Conservation (phyloP, 2,113 vertebrate genomes). For the Phaethornis superciliosus region DNA sequence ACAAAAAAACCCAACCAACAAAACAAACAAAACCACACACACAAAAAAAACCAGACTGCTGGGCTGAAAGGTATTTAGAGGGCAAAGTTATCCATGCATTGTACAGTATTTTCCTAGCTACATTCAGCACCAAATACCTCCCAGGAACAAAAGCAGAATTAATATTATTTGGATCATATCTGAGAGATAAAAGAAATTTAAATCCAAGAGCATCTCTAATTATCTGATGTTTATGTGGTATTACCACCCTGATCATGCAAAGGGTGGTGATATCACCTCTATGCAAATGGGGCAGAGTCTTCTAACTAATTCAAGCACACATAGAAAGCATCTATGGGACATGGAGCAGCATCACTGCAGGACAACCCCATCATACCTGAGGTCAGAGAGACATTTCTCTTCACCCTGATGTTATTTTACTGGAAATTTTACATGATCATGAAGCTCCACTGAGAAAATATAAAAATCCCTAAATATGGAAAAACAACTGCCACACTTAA, state of each 20-base stretch:
- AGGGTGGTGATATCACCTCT: not conserved
- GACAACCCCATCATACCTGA: not conserved
- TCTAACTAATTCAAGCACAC: not conserved
- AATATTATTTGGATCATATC: not conserved
- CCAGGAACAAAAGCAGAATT: not conserved
- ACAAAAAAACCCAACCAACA: not conserved
- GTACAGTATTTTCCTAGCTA: not conserved
- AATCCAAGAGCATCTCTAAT: not conserved
- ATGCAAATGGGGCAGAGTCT: not conserved
- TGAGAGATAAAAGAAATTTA: not conserved
- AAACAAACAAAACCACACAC: not conserved
- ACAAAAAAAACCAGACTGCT: not conserved
- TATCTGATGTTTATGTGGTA: not conserved
- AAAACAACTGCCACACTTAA: not conserved
- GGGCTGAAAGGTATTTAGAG: not conserved
- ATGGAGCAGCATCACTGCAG: not conserved
- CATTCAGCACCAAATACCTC: not conserved
- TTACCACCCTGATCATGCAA: not conserved
- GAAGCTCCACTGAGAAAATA: not conserved
- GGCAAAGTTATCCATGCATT: not conserved
- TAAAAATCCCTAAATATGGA: not conserved
- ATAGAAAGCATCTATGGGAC: not conserved
- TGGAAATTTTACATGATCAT: not conserved
- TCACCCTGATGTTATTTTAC: not conserved
- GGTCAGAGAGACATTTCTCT: not conserved